Evolutionary conservation across 2,113 vertebrate species (phyloP), one percentile per base, ranked within the genome.

Genomic region (Rhombomys opimus): DNA sequence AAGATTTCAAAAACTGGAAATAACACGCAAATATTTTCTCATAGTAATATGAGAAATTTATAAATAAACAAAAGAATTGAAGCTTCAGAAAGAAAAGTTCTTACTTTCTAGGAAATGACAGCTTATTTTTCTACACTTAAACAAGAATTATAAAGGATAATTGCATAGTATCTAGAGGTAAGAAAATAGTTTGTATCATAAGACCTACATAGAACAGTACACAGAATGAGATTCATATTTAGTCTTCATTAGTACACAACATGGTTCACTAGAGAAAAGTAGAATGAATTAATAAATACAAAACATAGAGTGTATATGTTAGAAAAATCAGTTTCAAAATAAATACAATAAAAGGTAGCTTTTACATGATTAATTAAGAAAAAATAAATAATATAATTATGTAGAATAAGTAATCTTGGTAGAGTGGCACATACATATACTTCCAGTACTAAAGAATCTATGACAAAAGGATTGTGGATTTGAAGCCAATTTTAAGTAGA

Each of bases 1-100:
- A 84, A 90, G 14, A 52, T 88, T 94, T 80, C 1, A 76, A 86
- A 85, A 82, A 61, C 22, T 95, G n/a, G 17, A 93, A 88, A 88
- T 84, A 68, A 25, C 77, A 78, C 2, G 89, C 15, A 95, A 80
- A 81, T 12, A 89, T 88, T 80, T 96, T 96, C 77, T 93, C 61
- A 82, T 91, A 61, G 81, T 90, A 94, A 81, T 81, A 81, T 41
- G 35, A 87, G 17, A 94, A 94, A 89, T 63, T 61, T 90, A 63
- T 27, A 95, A 88, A 65, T 76, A 80, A 70, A 92, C 30, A 76
- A 93, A 20, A 94, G 72, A 17, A 92, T 72, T 2, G 73, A 89
- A 87, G 20, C 27, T 20, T 17, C 87, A 63, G 65, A 91, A 89
- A 94, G 90, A 93, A 95, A 93, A 68, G 17, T n/a, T 78, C 27